Evolutionary conservation across 1,140 invertebrate species (phyloP).

Genomic region (Monomorium pharaonis): DNA sequence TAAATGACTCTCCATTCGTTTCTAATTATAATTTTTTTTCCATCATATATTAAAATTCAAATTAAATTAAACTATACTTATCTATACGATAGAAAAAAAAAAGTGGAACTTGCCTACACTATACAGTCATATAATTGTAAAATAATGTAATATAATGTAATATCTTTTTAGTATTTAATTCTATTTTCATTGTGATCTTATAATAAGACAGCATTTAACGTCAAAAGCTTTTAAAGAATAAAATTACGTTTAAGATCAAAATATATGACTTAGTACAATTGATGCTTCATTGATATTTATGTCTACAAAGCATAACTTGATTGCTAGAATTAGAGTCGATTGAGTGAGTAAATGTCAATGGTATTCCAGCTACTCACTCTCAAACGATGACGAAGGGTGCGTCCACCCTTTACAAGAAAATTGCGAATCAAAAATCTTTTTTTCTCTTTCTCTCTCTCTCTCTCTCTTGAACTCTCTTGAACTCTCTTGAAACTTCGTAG

Average conservation of each 20-base stretch:
- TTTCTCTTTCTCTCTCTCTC: background rate
- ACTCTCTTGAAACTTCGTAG: background rate
- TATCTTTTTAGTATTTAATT: background rate
- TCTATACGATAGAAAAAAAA: background rate
- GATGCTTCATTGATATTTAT: background rate
- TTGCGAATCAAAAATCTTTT: background rate
- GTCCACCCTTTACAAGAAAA: background rate
- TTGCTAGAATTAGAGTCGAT: background rate
- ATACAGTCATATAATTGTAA: background rate
- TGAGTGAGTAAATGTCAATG: background rate
- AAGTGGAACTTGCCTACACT: background rate
- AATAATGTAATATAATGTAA: background rate
- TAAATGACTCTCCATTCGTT: background rate
- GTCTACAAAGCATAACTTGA: background rate
- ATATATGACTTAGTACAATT: background rate
- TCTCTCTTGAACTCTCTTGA: background rate
- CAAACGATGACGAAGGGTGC: background rate
- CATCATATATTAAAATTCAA: background rate
- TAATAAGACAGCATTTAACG: background rate
- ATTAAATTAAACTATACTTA: background rate
- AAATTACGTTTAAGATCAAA: conserved; percentile 1
- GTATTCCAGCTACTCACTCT: conserved; percentile 13
- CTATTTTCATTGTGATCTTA: background rate
- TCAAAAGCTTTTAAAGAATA: background rate
- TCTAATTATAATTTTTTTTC: background rate